Percentiles rank a stretch among this genome's conserved stretches.
phyloP scores from a whole-genome alignment of 2,113 vertebrate species.

The Rhizomys pruinosus region DNA sequence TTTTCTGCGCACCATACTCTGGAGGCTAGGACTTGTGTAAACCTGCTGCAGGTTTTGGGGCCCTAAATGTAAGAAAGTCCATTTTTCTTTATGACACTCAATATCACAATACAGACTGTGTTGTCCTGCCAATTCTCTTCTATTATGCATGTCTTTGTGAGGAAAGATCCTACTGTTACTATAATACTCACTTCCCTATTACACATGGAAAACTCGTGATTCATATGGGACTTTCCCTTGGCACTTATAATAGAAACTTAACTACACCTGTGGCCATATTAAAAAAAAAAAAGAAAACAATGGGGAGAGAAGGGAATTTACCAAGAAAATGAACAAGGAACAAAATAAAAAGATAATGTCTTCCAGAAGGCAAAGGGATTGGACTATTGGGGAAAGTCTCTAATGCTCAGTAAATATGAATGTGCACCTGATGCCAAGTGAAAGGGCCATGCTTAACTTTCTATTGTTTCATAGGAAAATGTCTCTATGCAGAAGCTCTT shows the following conservation, averaged over 20 bases:
- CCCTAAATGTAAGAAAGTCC: constrained; percentile 59
- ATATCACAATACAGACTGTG: not conserved
- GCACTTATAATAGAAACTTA: constrained; percentile 46
- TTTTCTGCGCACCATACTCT: constrained; percentile 34
- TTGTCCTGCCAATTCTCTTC: not conserved
- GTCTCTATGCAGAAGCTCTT: not conserved
- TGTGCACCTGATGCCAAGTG: not conserved
- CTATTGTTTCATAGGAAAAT: not conserved
- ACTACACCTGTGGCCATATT: constrained; percentile 16
- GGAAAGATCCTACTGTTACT: not conserved
- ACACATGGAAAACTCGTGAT: constrained; percentile 28
- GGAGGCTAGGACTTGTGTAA: constrained; percentile 37
- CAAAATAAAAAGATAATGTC: constrained; percentile 9
- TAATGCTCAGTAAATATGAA: not conserved
- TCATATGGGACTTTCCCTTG: constrained; percentile 31
- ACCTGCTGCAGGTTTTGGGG: constrained; percentile 61
- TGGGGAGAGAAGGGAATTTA: not conserved
- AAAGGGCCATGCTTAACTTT: not conserved
- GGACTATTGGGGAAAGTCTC: not conserved
- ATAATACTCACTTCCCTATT: not conserved
- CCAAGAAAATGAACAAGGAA: constrained; percentile 26
- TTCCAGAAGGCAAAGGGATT: not conserved
- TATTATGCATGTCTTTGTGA: not conserved
- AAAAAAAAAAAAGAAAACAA: constrained; percentile 16
- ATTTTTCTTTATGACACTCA: constrained; percentile 65